Base-by-base conservation (phyloP, 23 tunicate species). In the Diplosoma virens region DNA sequence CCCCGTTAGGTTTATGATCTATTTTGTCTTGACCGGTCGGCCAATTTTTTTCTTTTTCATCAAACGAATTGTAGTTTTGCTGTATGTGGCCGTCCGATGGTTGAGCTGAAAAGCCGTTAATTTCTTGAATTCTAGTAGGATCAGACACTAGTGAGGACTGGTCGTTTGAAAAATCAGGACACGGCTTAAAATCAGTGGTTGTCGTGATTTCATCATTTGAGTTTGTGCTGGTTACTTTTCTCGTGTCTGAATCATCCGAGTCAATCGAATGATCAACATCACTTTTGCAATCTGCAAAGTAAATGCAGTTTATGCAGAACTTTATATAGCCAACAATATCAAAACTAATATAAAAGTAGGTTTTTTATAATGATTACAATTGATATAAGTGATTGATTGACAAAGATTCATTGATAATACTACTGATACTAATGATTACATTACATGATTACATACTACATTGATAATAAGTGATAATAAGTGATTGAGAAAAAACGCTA, bases 221-320 rank as follows among this genome's bases (percentile, higher is more conserved):
- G 75, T 73, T 82, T 17, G 87, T 82, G 67, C 87, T 74, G 17
- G 87, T 82, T 25, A 82, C 87, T 48, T 82, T 78, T 1, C 87
- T 66, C 7, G 78, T 81, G 22, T 69, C 81, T 1, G 87, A 82
- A 67, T 82, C 87, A 50, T 82, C 87, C 30, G 87, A 82, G 47
- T 82, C 87, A 23, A 46, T 31, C 0, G 80, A 61, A 16, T 47
- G 80, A 3, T 65, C 81, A 35, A 33, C 59, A 54, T 82, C 87
- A 24, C 67, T 37, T 65, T 75, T 82, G 75, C 52, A 32, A 61
- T 82, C 87, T 82, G 53, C 22, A 67, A 6, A 67, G 7, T 17
- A 36, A 67, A 67, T 2, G 16, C 16, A 9, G 11, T 16, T 9
- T 9, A 45, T 16, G 16, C 11, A 9, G 52, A 45, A 45, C 52